Evolutionary conservation across 2,888 invertebrate species (phyloP), one percentile per base, ranked within the genome.

Genomic region (Eudasyphora cyanicolor): DNA sequence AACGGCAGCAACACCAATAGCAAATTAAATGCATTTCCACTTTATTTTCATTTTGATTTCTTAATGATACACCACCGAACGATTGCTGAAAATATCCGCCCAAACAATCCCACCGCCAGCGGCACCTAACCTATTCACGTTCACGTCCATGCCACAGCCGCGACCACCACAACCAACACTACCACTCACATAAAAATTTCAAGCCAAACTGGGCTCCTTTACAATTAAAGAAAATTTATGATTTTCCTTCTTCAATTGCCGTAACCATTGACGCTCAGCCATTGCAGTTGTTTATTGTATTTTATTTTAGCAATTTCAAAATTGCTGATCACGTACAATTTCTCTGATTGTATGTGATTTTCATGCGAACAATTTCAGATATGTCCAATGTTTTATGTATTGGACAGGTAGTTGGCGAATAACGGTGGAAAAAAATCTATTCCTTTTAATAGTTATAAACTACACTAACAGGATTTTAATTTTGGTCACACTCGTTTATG

Each of bases 191-290:
- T 54, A 67, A 64, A 51, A 70, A 80, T 62, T 76, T 62, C 51
- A 75, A 74, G 19, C 70, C 75, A 64, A 80, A 80, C 62, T 60
- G 70, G 51, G 62, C 42, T 80, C 75, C 76, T 64, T 71, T 14
- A 51, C 76, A 80, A 80, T 80, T 76, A 60, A 76, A 76, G 70
- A 80, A 76, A 80, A 80, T 71, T 80, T 80, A 76, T 80, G 80
- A 38, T 80, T 80, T 76, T 75, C 79, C 60, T 80, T 70, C 75
- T 49, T 69, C 60, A 69, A 57, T 54, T 21, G 45, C n/a, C 57
- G 12, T 45, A 49, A 42, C 57, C 0, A 17, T 62, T 5, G 38
- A 12, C 4, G 32, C 12, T 54, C n/a, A n/a, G 62, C 57, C 2
- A 19, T 69, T 29, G 51, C 12, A 17, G 62, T 42, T 54, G 49